These are phyloP conservation scores for Aleiodes leptofemur DNA, from an alignment of 2,888 invertebrate genomes.

Conservation along the genomic window DNA sequence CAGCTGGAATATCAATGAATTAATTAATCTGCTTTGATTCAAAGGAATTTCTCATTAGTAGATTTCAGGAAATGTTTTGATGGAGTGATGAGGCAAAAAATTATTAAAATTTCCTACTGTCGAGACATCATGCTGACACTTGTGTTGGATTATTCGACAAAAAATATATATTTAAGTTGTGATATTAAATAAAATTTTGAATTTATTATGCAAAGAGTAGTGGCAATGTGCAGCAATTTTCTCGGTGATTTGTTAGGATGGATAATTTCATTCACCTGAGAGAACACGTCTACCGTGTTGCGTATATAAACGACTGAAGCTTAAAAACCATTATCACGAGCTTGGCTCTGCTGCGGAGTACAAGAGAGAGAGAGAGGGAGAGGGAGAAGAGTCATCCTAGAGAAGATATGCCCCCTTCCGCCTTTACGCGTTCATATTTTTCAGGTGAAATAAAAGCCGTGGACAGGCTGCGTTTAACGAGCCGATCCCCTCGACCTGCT, in stretches of 20 bases:
- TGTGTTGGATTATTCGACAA: no score
- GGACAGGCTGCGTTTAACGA: slow-evolving; percentile 52
- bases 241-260: slow-evolving; percentile 40
- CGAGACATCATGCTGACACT: no score
- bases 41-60: no score
- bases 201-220: background rate
- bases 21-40: no score
- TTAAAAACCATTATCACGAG: slow-evolving; percentile 40
- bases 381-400: slow-evolving; percentile 13
- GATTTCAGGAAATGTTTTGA: no score
- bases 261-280: slow-evolving; percentile 36
- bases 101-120: no score
- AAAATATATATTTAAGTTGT: no score
- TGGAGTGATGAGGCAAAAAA: no score
- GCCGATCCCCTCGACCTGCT: slow-evolving; percentile 49
- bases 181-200: slow-evolving; percentile 1
- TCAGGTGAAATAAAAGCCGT: slow-evolving; percentile 41
- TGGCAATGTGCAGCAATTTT: slow-evolving; percentile 23
- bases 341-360: background rate
- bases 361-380: no score
- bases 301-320: slow-evolving; percentile 34
- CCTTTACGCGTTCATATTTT: slow-evolving; percentile 43
- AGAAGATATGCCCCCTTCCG: slow-evolving; percentile 38
- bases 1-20: no score
- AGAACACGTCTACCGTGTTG: slow-evolving; percentile 28